A percentile compares a stretch with the other conserved stretches of the same genome.
Evolutionary conservation across 2,888 invertebrate species (phyloP).

Genomic region (Eupithecia subfuscata): DNA sequence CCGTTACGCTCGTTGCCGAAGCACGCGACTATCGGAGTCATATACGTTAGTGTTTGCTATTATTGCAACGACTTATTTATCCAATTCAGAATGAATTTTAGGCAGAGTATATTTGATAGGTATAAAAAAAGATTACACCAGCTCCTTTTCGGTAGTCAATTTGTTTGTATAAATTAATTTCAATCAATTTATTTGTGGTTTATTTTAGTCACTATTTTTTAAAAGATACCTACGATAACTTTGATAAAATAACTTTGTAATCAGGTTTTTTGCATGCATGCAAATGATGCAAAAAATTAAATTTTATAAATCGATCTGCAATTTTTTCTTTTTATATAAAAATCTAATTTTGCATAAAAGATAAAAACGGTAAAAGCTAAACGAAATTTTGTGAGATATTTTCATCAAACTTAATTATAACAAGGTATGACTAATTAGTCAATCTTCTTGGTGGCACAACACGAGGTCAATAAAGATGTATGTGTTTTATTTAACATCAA

Average conservation of each 20-base stretch:
- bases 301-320: neutral
- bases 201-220: too few species aligned
- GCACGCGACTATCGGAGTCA: constrained; percentile 69
- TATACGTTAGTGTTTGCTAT: constrained; percentile 55
- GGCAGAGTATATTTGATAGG: neutral
- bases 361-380: neutral
- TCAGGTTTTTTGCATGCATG: too few species aligned
- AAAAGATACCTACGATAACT: too few species aligned
- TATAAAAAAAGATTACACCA: neutral
- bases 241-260: too few species aligned
- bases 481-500: neutral
- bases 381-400: neutral
- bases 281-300: neutral
- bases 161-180: too few species aligned
- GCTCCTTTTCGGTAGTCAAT: too few species aligned
- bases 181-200: too few species aligned
- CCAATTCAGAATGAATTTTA: neutral
- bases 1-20: constrained; percentile 66
- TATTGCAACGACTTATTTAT: constrained; percentile 31
- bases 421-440: constrained; percentile 6
- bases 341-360: neutral
- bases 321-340: neutral
- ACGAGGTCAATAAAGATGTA: neutral
- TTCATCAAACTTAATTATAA: neutral
- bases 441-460: constrained; percentile 1